Base-by-base conservation (phyloP, 2,888 invertebrate species). In the Pterostichus niger region DNA sequence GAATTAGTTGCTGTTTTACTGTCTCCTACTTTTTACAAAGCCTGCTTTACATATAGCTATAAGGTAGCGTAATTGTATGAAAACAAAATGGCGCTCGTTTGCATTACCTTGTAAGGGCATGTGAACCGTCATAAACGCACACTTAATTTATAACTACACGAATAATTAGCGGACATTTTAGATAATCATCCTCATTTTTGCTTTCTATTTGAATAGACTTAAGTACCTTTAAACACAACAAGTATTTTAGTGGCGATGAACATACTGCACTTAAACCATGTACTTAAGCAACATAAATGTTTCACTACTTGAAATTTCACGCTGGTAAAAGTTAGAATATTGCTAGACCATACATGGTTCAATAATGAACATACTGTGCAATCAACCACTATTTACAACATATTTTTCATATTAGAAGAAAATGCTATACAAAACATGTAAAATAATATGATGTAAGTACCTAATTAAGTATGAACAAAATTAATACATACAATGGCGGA, bases 141-240 rank as follows among this genome's bases (percentile, higher is more conserved):
- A 64, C 64, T 33, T 64, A 64, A 71, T 71, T 71, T 71, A 71
- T 71, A 71, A 44, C 68, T 71, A 71, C 68, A 71, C 11, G 68
- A 71, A 71, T 71, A 71, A 71, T 71, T 71, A 71, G 68, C 68
- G 68, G 68, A 17, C 68, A 71, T 71, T 71, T 71, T 15, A 71
- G 46, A 71, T 71, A 71, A 71, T 71, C 68, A 46, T 44, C 44
- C 44, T 71, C 68, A 46, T 71, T 71, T 71, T 71, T 71, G 68
- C 40, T 31, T 64, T 64, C 31, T 64, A 33, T 64, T 64, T 64
- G 64, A 64, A 64, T 64, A 64, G 64, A 64, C 13, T 64, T 64
- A 64, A 64, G 64, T 64, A 64, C 64, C 64, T 64, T 59, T 59
- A 33, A 64, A 64, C 64, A 64, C 64, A 64, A 64, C 64, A 64